Conservation (phyloP, 2,113 vertebrate genomes). For the Oreotrochilus melanogaster region DNA sequence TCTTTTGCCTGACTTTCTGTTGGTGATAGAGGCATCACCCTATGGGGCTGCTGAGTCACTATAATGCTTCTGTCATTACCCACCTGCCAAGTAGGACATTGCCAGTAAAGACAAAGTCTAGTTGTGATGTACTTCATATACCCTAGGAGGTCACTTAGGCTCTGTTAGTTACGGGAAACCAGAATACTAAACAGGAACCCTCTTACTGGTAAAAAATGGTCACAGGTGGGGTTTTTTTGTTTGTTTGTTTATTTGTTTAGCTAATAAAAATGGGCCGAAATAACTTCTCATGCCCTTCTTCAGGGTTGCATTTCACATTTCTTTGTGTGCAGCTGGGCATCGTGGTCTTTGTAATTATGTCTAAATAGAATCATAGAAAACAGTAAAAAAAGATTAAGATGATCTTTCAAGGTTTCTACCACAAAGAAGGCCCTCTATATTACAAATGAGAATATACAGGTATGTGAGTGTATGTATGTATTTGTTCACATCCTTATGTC, state of each 20-base stretch:
- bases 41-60: not conserved
- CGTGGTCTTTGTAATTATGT: not conserved
- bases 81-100: not conserved
- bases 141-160: not conserved
- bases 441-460: not conserved
- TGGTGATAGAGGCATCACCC: not conserved
- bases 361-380: not conserved
- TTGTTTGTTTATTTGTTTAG: not conserved
- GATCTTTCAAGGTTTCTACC: not conserved
- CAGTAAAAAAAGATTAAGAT: not conserved
- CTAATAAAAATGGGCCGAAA: not conserved
- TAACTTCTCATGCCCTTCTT: not conserved
- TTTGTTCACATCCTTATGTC: not conserved
- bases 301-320: not conserved
- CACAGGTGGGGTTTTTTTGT: not conserved
- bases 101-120: not conserved
- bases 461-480: not conserved
- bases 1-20: not conserved
- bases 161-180: not conserved
- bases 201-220: not conserved
- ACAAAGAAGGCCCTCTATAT: not conserved
- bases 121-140: not conserved
- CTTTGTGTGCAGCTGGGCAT: not conserved
- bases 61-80: not conserved
- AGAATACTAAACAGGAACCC: not conserved